Conservation (phyloP, 2,888 invertebrate species). For the Mythimna vitellina region DNA sequence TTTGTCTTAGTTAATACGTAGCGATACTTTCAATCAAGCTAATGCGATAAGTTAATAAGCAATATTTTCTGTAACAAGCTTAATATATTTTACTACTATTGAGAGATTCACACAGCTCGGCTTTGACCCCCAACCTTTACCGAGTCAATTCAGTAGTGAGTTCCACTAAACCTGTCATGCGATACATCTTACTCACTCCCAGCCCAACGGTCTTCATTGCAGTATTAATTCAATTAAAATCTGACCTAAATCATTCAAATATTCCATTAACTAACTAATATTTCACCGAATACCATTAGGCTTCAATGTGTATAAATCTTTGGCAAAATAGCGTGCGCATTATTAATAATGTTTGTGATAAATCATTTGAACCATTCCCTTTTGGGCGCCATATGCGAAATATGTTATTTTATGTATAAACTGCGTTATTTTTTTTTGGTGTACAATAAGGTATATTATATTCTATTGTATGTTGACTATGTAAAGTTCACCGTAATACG, state of each 20-base stretch:
- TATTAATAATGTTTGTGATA: conserved; percentile 61
- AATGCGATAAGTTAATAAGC: background rate
- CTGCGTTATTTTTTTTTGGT: too few species aligned
- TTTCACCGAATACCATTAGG: conserved; percentile 68
- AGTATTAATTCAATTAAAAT: conserved; percentile 61
- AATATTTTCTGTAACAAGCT: background rate
- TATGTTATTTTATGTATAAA: background rate
- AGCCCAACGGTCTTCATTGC: conserved; percentile 33
- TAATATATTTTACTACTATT: conserved; percentile 1
- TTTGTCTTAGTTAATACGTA: too few species aligned
- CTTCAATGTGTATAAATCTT: conserved; percentile 56
- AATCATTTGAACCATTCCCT: conserved; percentile 57
- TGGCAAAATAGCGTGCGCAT: conserved; percentile 41
- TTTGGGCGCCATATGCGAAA: conserved; percentile 42
- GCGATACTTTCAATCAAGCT: too few species aligned
- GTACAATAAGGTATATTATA: too few species aligned
- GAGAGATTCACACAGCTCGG: background rate
- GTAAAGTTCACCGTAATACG: too few species aligned
- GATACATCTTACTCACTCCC: conserved; percentile 50
- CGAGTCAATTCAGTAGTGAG: conserved; percentile 15
- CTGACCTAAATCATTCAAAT: conserved; percentile 54
- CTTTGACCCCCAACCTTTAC: conserved; percentile 29
- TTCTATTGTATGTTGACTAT: too few species aligned
- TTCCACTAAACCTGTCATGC: conserved; percentile 43
- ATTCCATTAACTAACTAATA: conserved; percentile 69